Evolutionary conservation across 2,113 vertebrate genomes (phyloP), one percentile per base, ranked within the genome.

Genomic region (Globicephala melas): DNA sequence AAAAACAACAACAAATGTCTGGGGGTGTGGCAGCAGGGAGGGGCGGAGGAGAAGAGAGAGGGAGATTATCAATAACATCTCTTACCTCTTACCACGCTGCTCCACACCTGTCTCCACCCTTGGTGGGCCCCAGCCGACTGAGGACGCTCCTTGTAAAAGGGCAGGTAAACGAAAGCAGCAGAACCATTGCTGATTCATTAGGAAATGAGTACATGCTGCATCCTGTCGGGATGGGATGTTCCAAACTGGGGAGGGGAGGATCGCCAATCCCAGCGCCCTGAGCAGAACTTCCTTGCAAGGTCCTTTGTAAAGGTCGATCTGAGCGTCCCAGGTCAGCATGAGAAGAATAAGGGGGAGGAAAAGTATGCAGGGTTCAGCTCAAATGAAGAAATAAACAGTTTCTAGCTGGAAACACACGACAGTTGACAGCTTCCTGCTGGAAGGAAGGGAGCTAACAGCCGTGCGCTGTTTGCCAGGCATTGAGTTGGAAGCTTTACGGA

Each of bases 1-100:
- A 31, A 95, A 93, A 96, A 94, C 94, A 97, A 76, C 91, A 96
- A 89, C 93, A 70, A 55, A 92, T 71, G 73, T 93, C 79, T 84
- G 81, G 70, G 96, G 94, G 94, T 90, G 92, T 93, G 96, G 70
- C 92, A 44, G 62, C 53, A 47, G 44, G 86, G 58, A 58, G 53
- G 38, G 62, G 23, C 47, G 21, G 14, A 74, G 82, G 36, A 85
- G 65, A 67, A 44, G 31, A 77, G 36, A 28, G 23, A 91, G 71
- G n/a, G 70, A 92, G 44, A 20, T 83, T 38, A 31, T 8, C 47
- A 83, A 93, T 97, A 92, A 18, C 65, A 85, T 97, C 96, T 96
- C 68, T 63, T 63, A 50, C 41, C 50, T 96, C 68, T 63, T 63
- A 50, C 41, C 55, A 11, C 2, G 14, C 44, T 70, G 87, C 91